Conservation (phyloP, 2,797 vertebrate genomes). For the Microhierax caerulescens region DNA sequence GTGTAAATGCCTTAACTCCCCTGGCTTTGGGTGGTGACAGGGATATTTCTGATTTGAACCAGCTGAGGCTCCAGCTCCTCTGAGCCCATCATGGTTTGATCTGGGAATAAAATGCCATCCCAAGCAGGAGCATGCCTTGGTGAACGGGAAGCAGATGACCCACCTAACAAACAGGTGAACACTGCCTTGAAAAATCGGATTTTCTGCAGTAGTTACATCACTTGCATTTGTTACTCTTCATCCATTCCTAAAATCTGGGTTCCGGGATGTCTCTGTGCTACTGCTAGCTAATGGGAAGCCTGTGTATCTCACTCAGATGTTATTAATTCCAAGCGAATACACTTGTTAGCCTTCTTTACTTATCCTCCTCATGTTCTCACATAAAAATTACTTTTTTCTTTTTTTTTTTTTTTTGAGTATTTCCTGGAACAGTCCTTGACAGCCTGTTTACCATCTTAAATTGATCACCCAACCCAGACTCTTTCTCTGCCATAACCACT, state of each 20-base stretch:
- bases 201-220: background rate
- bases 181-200: background rate
- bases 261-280: background rate
- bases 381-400: too few species aligned
- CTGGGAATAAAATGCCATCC: background rate
- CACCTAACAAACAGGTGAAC: background rate
- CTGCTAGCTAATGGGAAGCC: background rate
- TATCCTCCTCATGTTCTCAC: slow-evolving; percentile 19
- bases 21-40: background rate
- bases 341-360: slow-evolving; percentile 31
- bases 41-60: background rate
- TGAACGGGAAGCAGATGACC: background rate
- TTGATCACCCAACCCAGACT: slow-evolving; percentile 20
- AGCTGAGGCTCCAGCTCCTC: background rate
- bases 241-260: background rate
- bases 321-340: slow-evolving; percentile 15
- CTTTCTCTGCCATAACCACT: slow-evolving; percentile 6
- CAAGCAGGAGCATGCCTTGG: background rate
- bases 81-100: background rate
- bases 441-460: slow-evolving; percentile 49
- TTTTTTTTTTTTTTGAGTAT: too few species aligned
- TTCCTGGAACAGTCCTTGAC: slow-evolving; percentile 58
- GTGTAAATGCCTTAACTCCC: background rate
- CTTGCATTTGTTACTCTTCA: background rate
- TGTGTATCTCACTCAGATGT: background rate